phyloP scores from a whole-genome alignment of 2,113 vertebrate genomes.

The Halcyon malimbica region DNA sequence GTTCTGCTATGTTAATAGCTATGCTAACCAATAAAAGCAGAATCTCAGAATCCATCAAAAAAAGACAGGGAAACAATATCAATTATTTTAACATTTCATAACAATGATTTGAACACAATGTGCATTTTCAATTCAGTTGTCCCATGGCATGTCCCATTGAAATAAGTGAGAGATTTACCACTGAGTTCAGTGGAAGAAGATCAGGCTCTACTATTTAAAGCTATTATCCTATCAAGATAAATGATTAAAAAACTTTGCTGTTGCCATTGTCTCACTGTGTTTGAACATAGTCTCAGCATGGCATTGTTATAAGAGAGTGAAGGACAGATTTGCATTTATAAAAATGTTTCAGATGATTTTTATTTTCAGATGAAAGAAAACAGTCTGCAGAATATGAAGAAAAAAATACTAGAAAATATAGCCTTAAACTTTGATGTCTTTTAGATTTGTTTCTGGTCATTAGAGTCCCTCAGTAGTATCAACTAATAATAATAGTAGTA shows the following conservation, averaged over 20 bases:
- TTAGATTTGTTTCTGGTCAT: background rate
- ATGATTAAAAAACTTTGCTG: background rate
- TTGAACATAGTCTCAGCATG: background rate
- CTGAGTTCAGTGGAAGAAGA: background rate
- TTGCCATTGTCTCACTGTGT: background rate
- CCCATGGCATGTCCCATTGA: background rate
- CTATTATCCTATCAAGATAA: background rate
- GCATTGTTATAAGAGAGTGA: slow-evolving; percentile 1
- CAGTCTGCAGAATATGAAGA: background rate
- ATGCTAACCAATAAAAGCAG: background rate
- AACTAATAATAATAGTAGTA: background rate
- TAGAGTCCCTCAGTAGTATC: background rate
- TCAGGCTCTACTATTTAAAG: background rate
- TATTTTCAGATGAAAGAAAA: background rate
- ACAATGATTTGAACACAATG: background rate
- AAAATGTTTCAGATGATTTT: background rate
- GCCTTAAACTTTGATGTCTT: background rate
- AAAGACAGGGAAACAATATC: background rate
- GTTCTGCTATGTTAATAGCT: background rate
- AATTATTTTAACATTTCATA: background rate
- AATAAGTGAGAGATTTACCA: background rate
- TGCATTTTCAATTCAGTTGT: background rate
- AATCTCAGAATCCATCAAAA: background rate
- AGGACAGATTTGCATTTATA: background rate
- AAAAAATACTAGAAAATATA: background rate